Percentiles rank a stretch among this genome's conserved stretches.
These are phyloP conservation scores for Xanthia togata DNA, from an alignment of 2,888 invertebrate species.

Conservation along the genomic window DNA sequence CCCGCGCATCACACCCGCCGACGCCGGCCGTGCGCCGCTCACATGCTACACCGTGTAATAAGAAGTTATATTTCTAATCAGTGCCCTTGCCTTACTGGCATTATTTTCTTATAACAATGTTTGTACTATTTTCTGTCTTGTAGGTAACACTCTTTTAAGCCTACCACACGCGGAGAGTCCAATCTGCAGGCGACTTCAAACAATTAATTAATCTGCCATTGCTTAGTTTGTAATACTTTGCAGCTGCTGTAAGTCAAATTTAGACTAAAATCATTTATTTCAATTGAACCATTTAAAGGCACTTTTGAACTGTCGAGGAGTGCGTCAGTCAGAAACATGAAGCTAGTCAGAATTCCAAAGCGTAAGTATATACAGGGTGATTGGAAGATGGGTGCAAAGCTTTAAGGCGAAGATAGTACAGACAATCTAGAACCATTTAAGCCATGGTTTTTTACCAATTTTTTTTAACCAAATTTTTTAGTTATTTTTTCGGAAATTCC, in stretches of 20 bases:
- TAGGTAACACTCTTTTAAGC: neutral
- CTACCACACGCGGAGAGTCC: neutral
- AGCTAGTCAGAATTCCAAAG: too few species aligned
- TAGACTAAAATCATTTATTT: too few species aligned
- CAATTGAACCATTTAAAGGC: too few species aligned
- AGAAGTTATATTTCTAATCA: neutral
- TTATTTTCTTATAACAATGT: neutral
- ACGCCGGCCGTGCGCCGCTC: neutral
- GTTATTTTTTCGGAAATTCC: too few species aligned
- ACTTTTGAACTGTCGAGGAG: too few species aligned
- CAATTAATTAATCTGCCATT: neutral
- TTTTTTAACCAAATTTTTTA: too few species aligned
- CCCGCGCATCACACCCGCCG: slow-evolving; percentile 21
- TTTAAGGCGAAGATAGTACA: too few species aligned
- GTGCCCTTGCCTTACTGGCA: neutral
- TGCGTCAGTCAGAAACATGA: too few species aligned
- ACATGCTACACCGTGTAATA: slow-evolving; percentile 11
- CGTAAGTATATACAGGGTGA: too few species aligned
- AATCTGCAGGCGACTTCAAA: neutral
- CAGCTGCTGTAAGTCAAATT: neutral
- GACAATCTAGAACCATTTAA: too few species aligned
- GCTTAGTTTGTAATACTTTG: neutral
- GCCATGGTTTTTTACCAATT: too few species aligned
- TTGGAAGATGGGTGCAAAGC: too few species aligned
- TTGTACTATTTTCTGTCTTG: neutral